phyloP scores from a whole-genome alignment of 2,888 invertebrate species.

The Barypeithes pellucidus region DNA sequence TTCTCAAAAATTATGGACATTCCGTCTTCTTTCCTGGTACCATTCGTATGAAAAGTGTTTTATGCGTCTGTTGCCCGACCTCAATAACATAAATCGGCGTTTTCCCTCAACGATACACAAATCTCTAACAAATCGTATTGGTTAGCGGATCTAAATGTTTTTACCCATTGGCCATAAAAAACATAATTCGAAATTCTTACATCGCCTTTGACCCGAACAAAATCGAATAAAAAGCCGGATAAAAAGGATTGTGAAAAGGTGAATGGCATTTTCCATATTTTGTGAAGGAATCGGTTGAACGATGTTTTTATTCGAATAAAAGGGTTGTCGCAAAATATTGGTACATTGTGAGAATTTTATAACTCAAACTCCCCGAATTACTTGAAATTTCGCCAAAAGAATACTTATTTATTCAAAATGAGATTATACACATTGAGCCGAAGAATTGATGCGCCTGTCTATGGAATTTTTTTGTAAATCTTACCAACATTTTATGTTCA shows the following conservation, averaged over 20 bases:
- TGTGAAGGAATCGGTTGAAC: conserved; percentile 12
- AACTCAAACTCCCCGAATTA: too few species aligned
- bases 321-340: neutral
- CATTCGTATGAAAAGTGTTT: neutral
- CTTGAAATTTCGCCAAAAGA: too few species aligned
- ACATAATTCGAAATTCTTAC: conserved; percentile 30
- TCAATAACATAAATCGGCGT: conserved; percentile 7
- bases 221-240: conserved; percentile 37
- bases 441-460: too few species aligned
- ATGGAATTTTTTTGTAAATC: too few species aligned
- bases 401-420: too few species aligned
- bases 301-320: conserved; percentile 18
- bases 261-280: conserved; percentile 41
- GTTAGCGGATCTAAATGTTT: conserved; percentile 28
- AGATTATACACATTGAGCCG: too few species aligned
- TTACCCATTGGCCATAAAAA: conserved; percentile 34
- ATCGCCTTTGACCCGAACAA: conserved; percentile 24
- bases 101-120: conserved; percentile 8
- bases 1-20: too few species aligned
- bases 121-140: conserved; percentile 23
- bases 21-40: too few species aligned
- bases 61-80: conserved; percentile 20
- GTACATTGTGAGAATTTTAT: neutral
- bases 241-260: conserved; percentile 41
- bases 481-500: too few species aligned